A percentile compares a stretch with the other conserved stretches of the same genome.
These are phyloP conservation scores for Cinclus cinclus DNA, from an alignment of 2,113 vertebrate genomes.

Conservation along the genomic window DNA sequence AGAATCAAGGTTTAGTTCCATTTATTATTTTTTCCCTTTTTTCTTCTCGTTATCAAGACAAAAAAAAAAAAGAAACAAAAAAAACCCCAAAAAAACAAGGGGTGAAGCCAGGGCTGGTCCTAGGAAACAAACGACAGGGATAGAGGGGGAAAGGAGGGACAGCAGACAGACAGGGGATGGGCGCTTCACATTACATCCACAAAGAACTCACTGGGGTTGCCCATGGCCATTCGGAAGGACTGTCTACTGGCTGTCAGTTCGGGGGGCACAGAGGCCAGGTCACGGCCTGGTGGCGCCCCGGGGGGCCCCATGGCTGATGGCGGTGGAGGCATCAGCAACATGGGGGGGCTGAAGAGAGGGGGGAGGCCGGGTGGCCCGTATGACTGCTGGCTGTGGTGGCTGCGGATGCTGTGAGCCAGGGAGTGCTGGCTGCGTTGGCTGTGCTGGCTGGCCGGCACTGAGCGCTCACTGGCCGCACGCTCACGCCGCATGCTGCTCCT, in stretches of 20 bases:
- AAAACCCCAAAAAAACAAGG: constrained; percentile 12
- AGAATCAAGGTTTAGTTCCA: constrained; percentile 75
- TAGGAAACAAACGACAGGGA: constrained; percentile 45
- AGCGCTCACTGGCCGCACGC: constrained; percentile 80
- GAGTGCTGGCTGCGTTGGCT: constrained; percentile 90
- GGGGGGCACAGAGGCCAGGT: constrained; percentile 88
- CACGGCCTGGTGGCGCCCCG: constrained; percentile 85
- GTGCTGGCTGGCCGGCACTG: constrained; percentile 80
- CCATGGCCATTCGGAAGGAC: constrained; percentile 95
- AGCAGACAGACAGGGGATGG: constrained; percentile 40
- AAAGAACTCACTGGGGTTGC: constrained; percentile 96
- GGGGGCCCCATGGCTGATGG: constrained; percentile 78
- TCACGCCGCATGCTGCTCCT: constrained; percentile 79
- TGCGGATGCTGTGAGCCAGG: constrained; percentile 81
- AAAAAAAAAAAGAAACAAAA: constrained; percentile 13
- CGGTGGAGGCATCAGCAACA: constrained; percentile 81
- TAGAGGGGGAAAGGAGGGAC: background rate
- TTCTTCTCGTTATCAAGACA: constrained; percentile 70
- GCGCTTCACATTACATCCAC: constrained; percentile 95
- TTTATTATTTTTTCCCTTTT: constrained; percentile 74
- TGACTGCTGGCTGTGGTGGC: constrained; percentile 83
- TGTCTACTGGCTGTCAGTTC: constrained; percentile 95
- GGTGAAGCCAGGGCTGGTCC: constrained; percentile 54
- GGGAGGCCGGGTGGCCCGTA: constrained; percentile 78
- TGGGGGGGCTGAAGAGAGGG: constrained; percentile 83